Base-by-base conservation (phyloP, 1,140 invertebrate species). In the Bicyclus anynana region DNA sequence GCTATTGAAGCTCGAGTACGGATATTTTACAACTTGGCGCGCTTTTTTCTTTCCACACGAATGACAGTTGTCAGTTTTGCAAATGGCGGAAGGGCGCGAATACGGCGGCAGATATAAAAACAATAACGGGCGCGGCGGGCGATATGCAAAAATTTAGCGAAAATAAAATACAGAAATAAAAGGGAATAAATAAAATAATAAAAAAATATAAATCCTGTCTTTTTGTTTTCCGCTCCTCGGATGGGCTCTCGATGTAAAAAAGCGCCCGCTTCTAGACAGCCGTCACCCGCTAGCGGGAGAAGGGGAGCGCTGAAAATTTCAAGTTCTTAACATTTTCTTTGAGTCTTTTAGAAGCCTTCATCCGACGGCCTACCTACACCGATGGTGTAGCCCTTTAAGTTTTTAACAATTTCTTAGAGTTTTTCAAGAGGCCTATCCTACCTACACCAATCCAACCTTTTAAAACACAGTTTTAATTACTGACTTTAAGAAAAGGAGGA, bases 151-250 rank as follows among this genome's bases (percentile, higher is more conserved):
- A 85, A 79, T 77, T 84, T 84, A 72, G 72, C 71, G 76, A 81
- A 82, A 83, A 87, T 85, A 84, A 87, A 84, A 87, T 75, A 80
- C 69, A 70, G 69, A 62, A 78, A 81, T 81, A 80, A 81, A 74
- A 67, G 67, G 70, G 71, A 80, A 84, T 81, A 86, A 86, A 88
- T 85, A 88, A 88, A 84, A 86, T 81, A 86, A 88, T 84, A 88
- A 86, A 80, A 87, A 87, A 85, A 79, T 79, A 87, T 85, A 89
- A 89, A 89, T 89, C 82, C 83, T 79, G 77, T 82, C 80, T 89
- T 89, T 89, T 89, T 89, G 84, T 89, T 85, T 84, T 76, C 77
- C 68, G 18, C 40, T 78, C 69, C 72, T 76, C 82, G 78, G 82
- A 80, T 78, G 80, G 77, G 82, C 78, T 80, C 77, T 77, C 75